These are phyloP conservation scores for Hyperoplus immaculatus DNA, from an alignment of 2,797 vertebrate species.

Conservation along the genomic window DNA sequence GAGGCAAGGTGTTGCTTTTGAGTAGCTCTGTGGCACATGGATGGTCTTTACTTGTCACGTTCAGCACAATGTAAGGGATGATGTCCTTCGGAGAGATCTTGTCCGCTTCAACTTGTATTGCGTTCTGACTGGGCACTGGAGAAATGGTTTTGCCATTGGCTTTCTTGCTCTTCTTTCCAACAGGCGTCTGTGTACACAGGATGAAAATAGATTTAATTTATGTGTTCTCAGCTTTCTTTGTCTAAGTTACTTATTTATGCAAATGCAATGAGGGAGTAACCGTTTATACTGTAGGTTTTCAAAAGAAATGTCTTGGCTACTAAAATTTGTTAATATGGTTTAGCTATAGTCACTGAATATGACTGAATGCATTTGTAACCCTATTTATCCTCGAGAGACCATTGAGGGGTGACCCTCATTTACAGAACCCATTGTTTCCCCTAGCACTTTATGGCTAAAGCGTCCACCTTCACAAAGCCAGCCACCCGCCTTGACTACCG, in stretches of 20 bases:
- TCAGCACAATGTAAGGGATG: constrained; percentile 86
- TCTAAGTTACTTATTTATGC: background rate
- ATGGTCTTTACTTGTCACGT: constrained; percentile 65
- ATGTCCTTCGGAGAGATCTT: constrained; percentile 47
- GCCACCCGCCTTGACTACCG: too few relatives aligned
- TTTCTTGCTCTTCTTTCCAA: constrained; percentile 83
- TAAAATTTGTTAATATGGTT: background rate
- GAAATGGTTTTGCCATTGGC: constrained; percentile 57
- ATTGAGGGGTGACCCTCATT: background rate
- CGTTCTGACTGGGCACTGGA: constrained; percentile 48
- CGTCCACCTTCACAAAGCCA: too few relatives aligned
- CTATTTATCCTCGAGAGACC: too few relatives aligned
- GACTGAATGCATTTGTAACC: background rate
- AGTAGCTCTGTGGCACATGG: constrained; percentile 73
- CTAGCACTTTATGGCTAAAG: too few relatives aligned
- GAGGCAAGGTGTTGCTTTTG: constrained; percentile 76
- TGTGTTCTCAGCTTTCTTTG: background rate
- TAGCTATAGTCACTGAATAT: background rate
- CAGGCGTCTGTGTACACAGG: constrained; percentile 66
- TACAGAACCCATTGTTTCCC: too few relatives aligned
- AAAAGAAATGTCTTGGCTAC: background rate
- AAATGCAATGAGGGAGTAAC: background rate
- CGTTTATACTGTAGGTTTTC: background rate
- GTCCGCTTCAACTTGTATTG: background rate
- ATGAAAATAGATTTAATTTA: background rate